phyloP scores from a whole-genome alignment of 2,113 vertebrate genomes.

The Syngnathus scovelli region DNA sequence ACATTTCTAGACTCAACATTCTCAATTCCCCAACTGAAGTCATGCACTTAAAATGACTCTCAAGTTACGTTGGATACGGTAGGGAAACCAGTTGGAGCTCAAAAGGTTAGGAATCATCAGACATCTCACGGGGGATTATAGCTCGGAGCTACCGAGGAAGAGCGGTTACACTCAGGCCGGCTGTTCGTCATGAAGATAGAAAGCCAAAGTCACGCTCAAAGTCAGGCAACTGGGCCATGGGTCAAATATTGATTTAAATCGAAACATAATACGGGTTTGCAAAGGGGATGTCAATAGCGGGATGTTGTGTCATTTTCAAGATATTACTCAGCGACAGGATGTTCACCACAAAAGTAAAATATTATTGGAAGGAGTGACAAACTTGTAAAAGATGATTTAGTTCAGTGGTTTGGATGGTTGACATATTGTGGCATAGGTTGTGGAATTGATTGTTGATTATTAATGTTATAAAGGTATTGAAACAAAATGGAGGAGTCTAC shows the following conservation, averaged over 20 bases:
- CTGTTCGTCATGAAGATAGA: not conserved
- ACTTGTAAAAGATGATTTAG: too few species aligned
- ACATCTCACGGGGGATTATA: not conserved
- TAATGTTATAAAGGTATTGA: too few species aligned
- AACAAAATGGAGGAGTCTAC: too few species aligned
- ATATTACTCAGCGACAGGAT: slow-evolving; percentile 18
- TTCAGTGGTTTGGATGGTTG: too few species aligned
- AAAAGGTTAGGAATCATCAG: slow-evolving; percentile 5
- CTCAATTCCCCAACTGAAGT: not conserved
- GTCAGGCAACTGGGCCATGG: slow-evolving; percentile 43
- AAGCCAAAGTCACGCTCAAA: slow-evolving; percentile 44
- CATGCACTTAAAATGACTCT: slow-evolving; percentile 6
- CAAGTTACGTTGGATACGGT: not conserved
- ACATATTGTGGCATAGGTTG: too few species aligned
- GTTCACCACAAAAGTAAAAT: slow-evolving; percentile 2
- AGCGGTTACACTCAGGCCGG: slow-evolving; percentile 11
- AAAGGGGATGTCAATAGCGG: slow-evolving; percentile 28
- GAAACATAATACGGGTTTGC: slow-evolving; percentile 24
- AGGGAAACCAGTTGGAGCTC: not conserved
- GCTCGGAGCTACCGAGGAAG: slow-evolving; percentile 1
- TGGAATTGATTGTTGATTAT: too few species aligned
- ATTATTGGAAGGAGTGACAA: not conserved
- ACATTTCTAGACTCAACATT: not conserved
- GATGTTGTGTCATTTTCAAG: slow-evolving; percentile 40
- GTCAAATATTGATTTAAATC: slow-evolving; percentile 49